These are phyloP conservation scores for Hecatera dysodea DNA, from an alignment of 2,888 invertebrate genomes.

Conservation along the genomic window DNA sequence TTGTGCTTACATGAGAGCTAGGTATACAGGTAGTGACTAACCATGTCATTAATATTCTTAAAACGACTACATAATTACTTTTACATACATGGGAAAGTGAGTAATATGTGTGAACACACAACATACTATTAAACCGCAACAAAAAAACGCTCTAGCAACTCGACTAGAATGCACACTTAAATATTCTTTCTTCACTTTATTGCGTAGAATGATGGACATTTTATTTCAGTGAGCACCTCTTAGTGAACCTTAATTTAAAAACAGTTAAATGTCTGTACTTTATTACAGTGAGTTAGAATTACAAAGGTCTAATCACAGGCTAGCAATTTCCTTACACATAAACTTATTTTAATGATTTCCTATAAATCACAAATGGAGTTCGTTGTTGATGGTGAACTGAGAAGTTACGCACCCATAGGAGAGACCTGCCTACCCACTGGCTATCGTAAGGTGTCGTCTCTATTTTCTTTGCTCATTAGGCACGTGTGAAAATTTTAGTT, in stretches of 20 bases:
- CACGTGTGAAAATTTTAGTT: conserved; percentile 78
- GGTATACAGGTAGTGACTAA: conserved; percentile 41
- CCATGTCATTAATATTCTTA: conserved; percentile 53
- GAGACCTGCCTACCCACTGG: not conserved
- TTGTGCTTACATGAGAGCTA: conserved; percentile 1
- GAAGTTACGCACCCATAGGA: conserved; percentile 22
- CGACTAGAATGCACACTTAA: conserved; percentile 30
- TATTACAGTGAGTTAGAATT: conserved; percentile 60
- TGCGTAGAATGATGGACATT: conserved; percentile 57
- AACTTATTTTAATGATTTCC: conserved; percentile 70
- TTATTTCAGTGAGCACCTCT: conserved; percentile 60
- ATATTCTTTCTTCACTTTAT: conserved; percentile 45
- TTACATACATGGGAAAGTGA: conserved; percentile 58
- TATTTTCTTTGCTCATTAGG: conserved; percentile 68
- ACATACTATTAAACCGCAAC: conserved; percentile 46
- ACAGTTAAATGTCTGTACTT: conserved; percentile 64
- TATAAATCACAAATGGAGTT: conserved; percentile 63
- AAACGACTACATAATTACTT: conserved; percentile 55
- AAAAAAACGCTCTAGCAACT: conserved; percentile 44
- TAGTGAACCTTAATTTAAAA: conserved; percentile 58
- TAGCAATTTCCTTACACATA: conserved; percentile 68
- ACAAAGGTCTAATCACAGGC: conserved; percentile 66
- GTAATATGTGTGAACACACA: conserved; percentile 43
- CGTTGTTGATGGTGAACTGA: conserved; percentile 32
- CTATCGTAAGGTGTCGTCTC: conserved; percentile 36